Evolutionary conservation across 1,140 invertebrate species (phyloP).

Genomic region (Scaptomyza montana): DNA sequence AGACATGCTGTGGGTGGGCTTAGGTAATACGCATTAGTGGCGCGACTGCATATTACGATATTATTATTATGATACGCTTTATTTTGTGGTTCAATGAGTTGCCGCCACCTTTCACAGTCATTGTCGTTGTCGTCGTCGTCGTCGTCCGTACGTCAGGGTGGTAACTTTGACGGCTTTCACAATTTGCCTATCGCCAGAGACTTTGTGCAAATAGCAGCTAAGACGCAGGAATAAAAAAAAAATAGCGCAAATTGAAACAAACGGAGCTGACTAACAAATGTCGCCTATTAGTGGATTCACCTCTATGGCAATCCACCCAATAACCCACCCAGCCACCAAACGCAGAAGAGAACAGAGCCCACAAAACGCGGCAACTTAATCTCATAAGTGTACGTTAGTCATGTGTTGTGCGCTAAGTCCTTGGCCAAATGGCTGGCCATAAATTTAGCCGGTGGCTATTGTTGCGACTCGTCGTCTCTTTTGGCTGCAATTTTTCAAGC

Average conservation of each 20-base stretch:
- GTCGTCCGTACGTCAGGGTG: conserved; percentile 52
- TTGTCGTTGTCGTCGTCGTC: conserved; percentile 3
- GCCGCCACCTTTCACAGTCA: conserved; percentile 38
- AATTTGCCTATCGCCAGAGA: conserved; percentile 65
- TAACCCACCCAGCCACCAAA: neutral
- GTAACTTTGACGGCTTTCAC: conserved; percentile 73
- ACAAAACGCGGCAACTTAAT: conserved; percentile 49
- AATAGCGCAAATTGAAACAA: conserved; percentile 70
- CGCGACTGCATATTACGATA: conserved; percentile 80
- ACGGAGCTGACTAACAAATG: conserved; percentile 36
- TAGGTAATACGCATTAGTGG: conserved; percentile 81
- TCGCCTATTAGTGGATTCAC: conserved; percentile 49
- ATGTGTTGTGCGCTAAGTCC: conserved; percentile 55
- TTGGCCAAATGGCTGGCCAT: conserved; percentile 73
- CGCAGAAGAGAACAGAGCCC: neutral
- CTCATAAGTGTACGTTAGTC: conserved; percentile 79
- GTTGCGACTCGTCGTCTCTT: conserved; percentile 49
- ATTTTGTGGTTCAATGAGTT: conserved; percentile 82
- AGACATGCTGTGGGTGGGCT: conserved; percentile 58
- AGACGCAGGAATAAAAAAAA: conserved; percentile 37
- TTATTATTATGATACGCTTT: conserved; percentile 83
- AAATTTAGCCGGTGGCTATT: conserved; percentile 66
- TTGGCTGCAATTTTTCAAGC: conserved; percentile 71
- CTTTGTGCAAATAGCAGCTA: conserved; percentile 72
- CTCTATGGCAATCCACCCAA: conserved; percentile 35